Conservation (phyloP, 2,797 vertebrate genomes). For the Benthosema pterotum region DNA sequence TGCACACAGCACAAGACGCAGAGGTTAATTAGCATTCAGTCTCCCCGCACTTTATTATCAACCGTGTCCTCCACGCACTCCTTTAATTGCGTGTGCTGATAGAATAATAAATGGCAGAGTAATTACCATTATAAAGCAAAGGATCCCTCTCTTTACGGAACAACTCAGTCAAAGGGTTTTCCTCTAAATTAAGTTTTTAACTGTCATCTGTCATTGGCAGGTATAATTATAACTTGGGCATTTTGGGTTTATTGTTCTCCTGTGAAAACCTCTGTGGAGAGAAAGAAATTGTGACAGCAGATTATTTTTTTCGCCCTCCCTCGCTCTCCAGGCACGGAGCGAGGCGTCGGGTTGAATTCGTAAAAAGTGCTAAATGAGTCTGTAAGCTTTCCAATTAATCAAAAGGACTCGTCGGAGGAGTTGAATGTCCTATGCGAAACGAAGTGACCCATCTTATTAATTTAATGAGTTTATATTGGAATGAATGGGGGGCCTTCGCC, state of each 20-base stretch:
- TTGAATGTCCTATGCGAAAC: conserved; percentile 75
- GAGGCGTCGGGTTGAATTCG: conserved; percentile 75
- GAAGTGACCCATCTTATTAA: conserved; percentile 78
- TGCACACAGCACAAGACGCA: conserved; percentile 95
- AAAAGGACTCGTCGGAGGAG: conserved; percentile 75
- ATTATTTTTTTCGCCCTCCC: conserved; percentile 53
- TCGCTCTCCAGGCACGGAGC: conserved; percentile 53
- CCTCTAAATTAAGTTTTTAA: conserved; percentile 99
- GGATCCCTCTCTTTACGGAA: conserved; percentile 99
- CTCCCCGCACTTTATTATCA: conserved; percentile 99
- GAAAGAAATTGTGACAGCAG: conserved; percentile 82
- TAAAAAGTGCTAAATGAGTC: conserved; percentile 83
- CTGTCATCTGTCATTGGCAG: conserved; percentile 99
- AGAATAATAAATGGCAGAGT: conserved; percentile 99
- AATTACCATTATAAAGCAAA: conserved; percentile 99
- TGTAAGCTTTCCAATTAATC: conserved; percentile 81
- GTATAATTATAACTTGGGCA: conserved; percentile 99
- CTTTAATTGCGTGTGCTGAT: conserved; percentile 99
- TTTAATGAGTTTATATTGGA: conserved; percentile 75
- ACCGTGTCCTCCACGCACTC: conserved; percentile 98
- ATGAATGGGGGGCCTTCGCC: conserved; percentile 70
- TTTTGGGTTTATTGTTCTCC: conserved; percentile 95
- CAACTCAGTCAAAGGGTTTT: conserved; percentile 99
- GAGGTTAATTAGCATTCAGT: conserved; percentile 99
- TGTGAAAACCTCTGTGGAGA: conserved; percentile 82